These are phyloP conservation scores for Helleia helle DNA, from an alignment of 2,888 invertebrate species.

Conservation along the genomic window DNA sequence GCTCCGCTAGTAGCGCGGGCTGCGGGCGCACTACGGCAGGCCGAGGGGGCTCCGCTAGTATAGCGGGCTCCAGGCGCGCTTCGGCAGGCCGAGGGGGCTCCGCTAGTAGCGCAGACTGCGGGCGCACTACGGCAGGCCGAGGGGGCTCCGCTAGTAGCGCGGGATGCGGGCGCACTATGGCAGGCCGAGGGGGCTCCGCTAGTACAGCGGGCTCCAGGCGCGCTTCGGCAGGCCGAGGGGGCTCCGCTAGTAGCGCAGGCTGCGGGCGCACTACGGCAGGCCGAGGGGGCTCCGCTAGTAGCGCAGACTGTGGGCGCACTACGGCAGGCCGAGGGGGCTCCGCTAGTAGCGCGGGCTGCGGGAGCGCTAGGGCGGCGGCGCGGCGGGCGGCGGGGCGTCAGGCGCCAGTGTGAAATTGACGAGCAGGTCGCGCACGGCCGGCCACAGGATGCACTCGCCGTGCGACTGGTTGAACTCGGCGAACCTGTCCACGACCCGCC, in stretches of 20 bases:
- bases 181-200: too few relatives aligned
- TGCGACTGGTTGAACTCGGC: constrained; percentile 82
- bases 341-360: constrained; percentile 21
- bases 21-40: neutral
- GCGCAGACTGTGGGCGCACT: neutral
- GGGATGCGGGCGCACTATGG: constrained; percentile 32
- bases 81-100: neutral
- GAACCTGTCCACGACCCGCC: constrained; percentile 73
- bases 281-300: neutral
- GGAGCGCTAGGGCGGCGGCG: constrained; percentile 42
- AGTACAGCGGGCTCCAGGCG: neutral
- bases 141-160: constrained; percentile 8
- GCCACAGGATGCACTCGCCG: constrained; percentile 93
- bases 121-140: neutral
- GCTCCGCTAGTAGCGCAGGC: neutral
- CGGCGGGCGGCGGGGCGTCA: constrained; percentile 77
- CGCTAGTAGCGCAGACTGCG: neutral
- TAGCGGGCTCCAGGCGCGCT: neutral
- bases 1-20: too few relatives aligned
- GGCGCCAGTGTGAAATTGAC: constrained; percentile 87
- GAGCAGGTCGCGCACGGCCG: constrained; percentile 91
- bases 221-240: neutral
- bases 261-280: neutral
- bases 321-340: neutral
- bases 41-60: too few relatives aligned